Percentiles rank a stretch among this genome's conserved stretches.
Conservation (phyloP, 2,113 vertebrate species). For the Alligator sinensis region DNA sequence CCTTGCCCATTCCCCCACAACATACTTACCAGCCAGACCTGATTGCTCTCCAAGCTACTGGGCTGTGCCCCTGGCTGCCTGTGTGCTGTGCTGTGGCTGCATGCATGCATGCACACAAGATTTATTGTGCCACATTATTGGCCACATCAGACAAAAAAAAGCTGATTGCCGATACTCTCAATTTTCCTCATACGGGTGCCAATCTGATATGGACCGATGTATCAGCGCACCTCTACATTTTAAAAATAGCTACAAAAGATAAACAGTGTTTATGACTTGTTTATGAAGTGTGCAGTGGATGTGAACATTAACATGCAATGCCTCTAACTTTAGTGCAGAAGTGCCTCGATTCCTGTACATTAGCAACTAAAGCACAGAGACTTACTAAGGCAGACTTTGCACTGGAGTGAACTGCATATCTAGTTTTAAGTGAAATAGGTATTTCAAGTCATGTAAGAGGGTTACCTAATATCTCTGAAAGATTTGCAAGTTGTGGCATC, state of each 20-base stretch:
- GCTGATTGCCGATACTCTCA: too few relatives aligned
- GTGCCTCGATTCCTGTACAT: neutral
- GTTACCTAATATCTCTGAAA: conserved; percentile 88
- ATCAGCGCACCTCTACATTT: neutral
- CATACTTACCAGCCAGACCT: too few relatives aligned
- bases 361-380: neutral
- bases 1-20: too few relatives aligned
- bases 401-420: neutral
- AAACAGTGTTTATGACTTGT: neutral
- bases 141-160: too few relatives aligned
- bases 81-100: too few relatives aligned
- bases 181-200: too few relatives aligned
- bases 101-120: too few relatives aligned
- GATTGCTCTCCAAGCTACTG: too few relatives aligned
- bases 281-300: neutral
- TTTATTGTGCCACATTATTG: too few relatives aligned
- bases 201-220: too few relatives aligned
- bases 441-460: neutral
- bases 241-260: neutral
- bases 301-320: neutral
- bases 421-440: neutral
- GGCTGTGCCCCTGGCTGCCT: too few relatives aligned
- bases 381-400: neutral
- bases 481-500: conserved; percentile 75
- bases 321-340: neutral